Conservation (phyloP, 2,888 invertebrate genomes). For the Lepidochrysops patricia region DNA sequence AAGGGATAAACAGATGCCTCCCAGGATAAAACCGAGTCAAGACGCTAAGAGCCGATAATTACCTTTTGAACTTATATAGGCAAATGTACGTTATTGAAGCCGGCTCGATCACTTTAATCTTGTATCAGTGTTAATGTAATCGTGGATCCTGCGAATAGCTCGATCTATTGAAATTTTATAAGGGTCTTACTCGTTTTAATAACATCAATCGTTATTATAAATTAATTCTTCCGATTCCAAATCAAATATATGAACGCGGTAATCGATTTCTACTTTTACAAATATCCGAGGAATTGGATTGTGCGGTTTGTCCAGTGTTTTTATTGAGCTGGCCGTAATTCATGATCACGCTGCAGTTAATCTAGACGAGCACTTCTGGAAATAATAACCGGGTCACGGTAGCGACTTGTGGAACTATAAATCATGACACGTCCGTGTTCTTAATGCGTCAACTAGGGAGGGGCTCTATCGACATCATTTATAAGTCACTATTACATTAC, state of each 20-base stretch:
- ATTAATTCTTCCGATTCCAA: background rate
- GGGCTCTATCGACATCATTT: conserved; percentile 27
- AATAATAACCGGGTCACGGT: conserved; percentile 26
- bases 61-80: conserved; percentile 28
- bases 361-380: conserved; percentile 21
- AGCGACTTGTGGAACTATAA: conserved; percentile 26
- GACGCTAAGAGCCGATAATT: conserved; percentile 27
- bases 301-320: background rate
- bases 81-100: conserved; percentile 23
- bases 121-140: conserved; percentile 22
- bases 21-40: conserved; percentile 36
- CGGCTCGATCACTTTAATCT: conserved; percentile 20
- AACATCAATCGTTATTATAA: background rate
- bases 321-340: conserved; percentile 1
- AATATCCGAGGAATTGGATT: background rate
- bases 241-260: background rate
- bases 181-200: background rate
- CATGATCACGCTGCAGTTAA: conserved; percentile 8
- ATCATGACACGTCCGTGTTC: conserved; percentile 29
- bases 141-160: conserved; percentile 15
- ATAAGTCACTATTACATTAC: conserved; percentile 15
- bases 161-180: background rate
- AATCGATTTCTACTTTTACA: background rate
- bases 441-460: conserved; percentile 27
- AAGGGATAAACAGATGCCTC: conserved; percentile 44